Evolutionary conservation across 2,113 vertebrate species (phyloP), one percentile per base, ranked within the genome.

Genomic region (Thamnophis sirtalis): DNA sequence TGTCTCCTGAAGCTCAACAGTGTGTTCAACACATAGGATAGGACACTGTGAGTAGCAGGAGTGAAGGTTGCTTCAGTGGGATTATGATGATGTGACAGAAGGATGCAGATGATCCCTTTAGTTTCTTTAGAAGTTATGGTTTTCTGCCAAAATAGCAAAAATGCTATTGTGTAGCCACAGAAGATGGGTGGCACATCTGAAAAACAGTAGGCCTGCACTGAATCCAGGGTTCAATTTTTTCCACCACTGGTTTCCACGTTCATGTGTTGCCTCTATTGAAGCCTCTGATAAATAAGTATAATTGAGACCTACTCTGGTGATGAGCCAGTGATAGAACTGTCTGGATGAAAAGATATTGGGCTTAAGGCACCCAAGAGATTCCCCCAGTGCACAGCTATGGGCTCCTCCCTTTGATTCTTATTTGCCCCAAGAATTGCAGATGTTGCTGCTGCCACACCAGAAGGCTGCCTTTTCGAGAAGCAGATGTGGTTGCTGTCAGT

Each of bases 301-400:
- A 22, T n/a, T 51, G 60, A 84, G 63, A 51, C 33, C 43, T 43
- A 5, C n/a, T 0, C 90, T 9, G 68, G 68, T 50, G 8, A 90
- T 38, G 63, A 9, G 0, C 91, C 84, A 88, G 33, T 55, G 87
- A 55, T n/a, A 48, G 28, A 4, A 9, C 24, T 92, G 93, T 49
- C 55, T 73, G 91, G 92, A 95, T 90, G 87, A 28, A 95, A 92
- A 91, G 51, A n/a, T 33, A 92, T 49, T 93, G 94, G 92, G 86
- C 38, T 94, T 92, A 94, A 96, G 89, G 94, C 90, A 92, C 91
- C 94, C 96, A 90, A 94, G 94, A 28, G 92, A 86, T 90, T 91
- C 93, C 80, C 80, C 43, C 43, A 92, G 50, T 33, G 88, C 50
- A 91, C 93, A 91, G 88, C 43, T 48, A 60, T 15, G 24, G n/a